Percentiles rank a stretch among this genome's conserved stretches.
phyloP scores from a whole-genome alignment of 2,888 invertebrate species.

The Suillia variegata region DNA sequence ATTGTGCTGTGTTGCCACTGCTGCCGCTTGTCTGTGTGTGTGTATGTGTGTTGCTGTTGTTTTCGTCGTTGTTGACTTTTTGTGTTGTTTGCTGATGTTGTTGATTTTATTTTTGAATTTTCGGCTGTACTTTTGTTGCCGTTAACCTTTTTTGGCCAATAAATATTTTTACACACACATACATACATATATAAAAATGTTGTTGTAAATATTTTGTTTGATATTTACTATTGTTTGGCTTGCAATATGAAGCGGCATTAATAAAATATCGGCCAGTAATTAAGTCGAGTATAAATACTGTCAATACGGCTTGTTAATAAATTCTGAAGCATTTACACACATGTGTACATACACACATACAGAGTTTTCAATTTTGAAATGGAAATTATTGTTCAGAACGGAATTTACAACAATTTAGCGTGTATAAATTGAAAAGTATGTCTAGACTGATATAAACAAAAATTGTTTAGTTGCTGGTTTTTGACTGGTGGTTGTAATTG shows the following conservation, averaged over 20 bases:
- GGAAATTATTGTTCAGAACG: too few relatives aligned
- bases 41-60: slow-evolving; percentile 17
- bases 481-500: too few relatives aligned
- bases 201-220: slow-evolving; percentile 17
- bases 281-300: slow-evolving; percentile 51
- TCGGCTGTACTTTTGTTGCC: slow-evolving; percentile 45
- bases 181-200: too few relatives aligned
- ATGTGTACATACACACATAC: too few relatives aligned
- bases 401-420: too few relatives aligned
- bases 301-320: slow-evolving; percentile 51
- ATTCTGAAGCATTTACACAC: too few relatives aligned
- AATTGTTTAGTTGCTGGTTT: too few relatives aligned
- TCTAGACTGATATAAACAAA: too few relatives aligned
- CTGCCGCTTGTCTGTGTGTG: too few relatives aligned
- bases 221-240: slow-evolving; percentile 9
- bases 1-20: slow-evolving; percentile 10
- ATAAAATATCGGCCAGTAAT: slow-evolving; percentile 49
- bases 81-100: slow-evolving; percentile 44
- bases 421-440: too few relatives aligned
- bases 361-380: too few relatives aligned
- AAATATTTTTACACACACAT: too few relatives aligned
- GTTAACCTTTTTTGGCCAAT: neutral
- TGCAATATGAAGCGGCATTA: slow-evolving; percentile 40
- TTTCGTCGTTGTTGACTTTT: slow-evolving; percentile 31
- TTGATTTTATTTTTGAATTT: slow-evolving; percentile 48